Base-by-base conservation (phyloP, 2,797 vertebrate genomes). In the Hybognathus amarus region DNA sequence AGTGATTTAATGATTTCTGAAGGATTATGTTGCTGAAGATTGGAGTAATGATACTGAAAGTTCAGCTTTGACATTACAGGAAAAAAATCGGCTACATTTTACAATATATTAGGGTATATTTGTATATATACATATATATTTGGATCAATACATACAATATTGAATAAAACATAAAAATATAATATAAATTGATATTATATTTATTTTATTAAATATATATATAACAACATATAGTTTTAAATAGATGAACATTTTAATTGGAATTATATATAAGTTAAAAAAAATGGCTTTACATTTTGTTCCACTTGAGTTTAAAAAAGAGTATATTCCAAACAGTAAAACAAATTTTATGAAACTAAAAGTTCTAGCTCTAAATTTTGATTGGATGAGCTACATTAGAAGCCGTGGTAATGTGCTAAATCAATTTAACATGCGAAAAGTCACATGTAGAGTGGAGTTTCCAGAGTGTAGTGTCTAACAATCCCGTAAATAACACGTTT, bases 341-440 rank as follows among this genome's bases (percentile, higher is more conserved):
- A n/a, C 71, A 13, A 54, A 33, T 75, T 75, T 75, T 59, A 40
- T 76, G 36, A 74, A 75, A 56, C 64, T 67, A 9, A 40, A 42
- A 24, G 38, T 15, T 13, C 36, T 15, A 64, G 61, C 61, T 64
- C 13, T 1, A 64, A 64, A 64, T 64, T 64, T 64, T 17, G 15
- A 64, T 64, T 64, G 7, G 15, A 64, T 64, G 17, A 33, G 63
- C 27, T 64, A 30, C 7, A 64, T 64, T 66, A 66, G 63, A 66
- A 33, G 27, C 63, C 3, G 63, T 42, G 38, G 38, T n/a, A 24
- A 38, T 68, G 67, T 42, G 22, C 22, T 24, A 9, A 45, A 27
- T 69, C 38, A 69, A 76, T 36, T 52, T 30, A 74, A 20, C 18
- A 74, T 54, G 47, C 33, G 6, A n/a, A 50, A 73, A 40, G 17